Conservation (phyloP, 2,797 vertebrate genomes). For the Gallirallus australis region DNA sequence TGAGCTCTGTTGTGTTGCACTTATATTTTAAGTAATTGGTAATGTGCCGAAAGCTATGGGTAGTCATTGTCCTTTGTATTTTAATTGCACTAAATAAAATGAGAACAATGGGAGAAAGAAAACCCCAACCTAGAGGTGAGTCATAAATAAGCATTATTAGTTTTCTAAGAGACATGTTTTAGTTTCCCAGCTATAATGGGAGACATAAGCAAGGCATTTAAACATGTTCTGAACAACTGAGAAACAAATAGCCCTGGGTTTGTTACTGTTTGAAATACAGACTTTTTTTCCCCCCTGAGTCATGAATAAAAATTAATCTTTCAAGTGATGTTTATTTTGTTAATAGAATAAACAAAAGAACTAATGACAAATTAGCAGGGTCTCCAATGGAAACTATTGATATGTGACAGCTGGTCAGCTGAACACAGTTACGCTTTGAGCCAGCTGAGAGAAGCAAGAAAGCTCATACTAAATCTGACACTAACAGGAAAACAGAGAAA, state of each 20-base stretch:
- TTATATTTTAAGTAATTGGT: slow-evolving; percentile 43
- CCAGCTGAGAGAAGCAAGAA: neutral
- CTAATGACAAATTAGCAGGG: neutral
- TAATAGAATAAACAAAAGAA: slow-evolving; percentile 13
- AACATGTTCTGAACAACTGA: neutral
- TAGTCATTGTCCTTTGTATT: slow-evolving; percentile 56
- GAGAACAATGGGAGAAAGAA: slow-evolving; percentile 43
- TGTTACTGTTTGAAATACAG: neutral
- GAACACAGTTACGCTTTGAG: neutral
- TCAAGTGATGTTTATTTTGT: neutral
- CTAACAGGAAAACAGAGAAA: neutral
- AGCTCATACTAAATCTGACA: neutral
- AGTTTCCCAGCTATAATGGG: slow-evolving; percentile 19
- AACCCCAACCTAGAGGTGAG: neutral
- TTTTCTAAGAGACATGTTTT: slow-evolving; percentile 25
- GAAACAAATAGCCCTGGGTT: neutral
- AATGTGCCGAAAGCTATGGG: slow-evolving; percentile 37
- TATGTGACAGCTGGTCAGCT: neutral
- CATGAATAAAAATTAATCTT: neutral
- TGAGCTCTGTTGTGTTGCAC: slow-evolving; percentile 12
- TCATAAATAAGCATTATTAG: slow-evolving; percentile 45
- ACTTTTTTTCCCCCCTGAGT: neutral
- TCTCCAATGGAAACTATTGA: neutral
- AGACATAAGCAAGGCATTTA: slow-evolving; percentile 5
- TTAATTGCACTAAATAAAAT: slow-evolving; percentile 51